Evolutionary conservation across 2,113 vertebrate genomes (phyloP).

Genomic region (Bettongia penicillata): DNA sequence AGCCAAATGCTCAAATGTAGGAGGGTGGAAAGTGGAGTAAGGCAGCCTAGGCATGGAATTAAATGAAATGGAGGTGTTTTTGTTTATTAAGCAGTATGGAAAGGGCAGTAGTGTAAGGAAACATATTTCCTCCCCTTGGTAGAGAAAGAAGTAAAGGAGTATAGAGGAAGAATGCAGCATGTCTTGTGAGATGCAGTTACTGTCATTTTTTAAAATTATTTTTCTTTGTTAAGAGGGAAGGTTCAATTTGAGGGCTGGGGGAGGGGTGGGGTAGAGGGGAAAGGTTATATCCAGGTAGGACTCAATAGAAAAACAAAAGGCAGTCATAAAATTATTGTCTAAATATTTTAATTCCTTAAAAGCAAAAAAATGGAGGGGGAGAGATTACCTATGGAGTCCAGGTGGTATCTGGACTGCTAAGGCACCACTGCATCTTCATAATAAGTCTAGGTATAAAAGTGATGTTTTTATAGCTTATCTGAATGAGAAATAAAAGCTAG

Average conservation of each 20-base stretch:
- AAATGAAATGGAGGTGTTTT: background rate
- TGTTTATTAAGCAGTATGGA: background rate
- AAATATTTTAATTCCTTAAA: background rate
- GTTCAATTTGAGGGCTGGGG: background rate
- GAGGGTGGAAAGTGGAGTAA: background rate
- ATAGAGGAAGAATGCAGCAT: background rate
- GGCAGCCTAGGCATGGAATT: background rate
- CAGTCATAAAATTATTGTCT: background rate
- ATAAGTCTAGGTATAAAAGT: background rate
- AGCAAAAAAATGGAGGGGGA: background rate
- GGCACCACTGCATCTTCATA: background rate
- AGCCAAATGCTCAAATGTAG: background rate
- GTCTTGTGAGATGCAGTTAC: background rate
- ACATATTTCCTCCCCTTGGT: background rate
- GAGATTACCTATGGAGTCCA: background rate
- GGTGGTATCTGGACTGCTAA: background rate
- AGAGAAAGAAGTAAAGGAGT: background rate
- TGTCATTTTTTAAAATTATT: background rate
- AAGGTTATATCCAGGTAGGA: background rate
- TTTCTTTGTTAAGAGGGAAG: background rate
- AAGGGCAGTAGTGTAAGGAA: background rate
- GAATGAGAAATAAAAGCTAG: background rate
- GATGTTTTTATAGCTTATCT: background rate
- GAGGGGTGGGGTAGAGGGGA: background rate
- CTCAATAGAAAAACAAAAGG: background rate